Conservation (phyloP, 2,797 vertebrate species). For the Staurois parvus region DNA sequence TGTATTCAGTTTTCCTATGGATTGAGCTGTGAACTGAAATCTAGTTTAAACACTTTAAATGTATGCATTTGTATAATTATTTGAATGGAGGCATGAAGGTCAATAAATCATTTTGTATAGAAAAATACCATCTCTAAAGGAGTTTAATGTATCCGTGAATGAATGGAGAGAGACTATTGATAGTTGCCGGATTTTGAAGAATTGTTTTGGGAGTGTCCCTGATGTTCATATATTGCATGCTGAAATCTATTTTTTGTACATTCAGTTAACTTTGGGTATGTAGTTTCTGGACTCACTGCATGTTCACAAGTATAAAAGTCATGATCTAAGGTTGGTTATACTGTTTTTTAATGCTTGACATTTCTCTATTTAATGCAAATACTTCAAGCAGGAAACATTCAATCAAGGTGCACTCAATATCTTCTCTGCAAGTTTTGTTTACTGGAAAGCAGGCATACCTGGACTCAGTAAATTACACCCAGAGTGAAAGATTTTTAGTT, state of each 20-base stretch:
- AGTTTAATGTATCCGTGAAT: neutral
- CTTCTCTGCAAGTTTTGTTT: neutral
- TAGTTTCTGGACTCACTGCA: too few relatives aligned
- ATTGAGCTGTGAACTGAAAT: conserved; percentile 99
- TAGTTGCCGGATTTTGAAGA: neutral
- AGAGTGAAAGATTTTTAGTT: too few relatives aligned
- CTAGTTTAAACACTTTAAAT: conserved; percentile 98
- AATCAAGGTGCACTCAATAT: neutral
- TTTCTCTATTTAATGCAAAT: too few relatives aligned
- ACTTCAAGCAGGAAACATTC: too few relatives aligned
- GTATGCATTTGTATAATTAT: conserved; percentile 97
- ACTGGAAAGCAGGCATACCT: too few relatives aligned
- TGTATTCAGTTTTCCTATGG: conserved; percentile 94
- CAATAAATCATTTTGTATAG: conserved; percentile 99
- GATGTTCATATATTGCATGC: neutral
- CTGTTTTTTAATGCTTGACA: too few relatives aligned
- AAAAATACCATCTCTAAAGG: conserved; percentile 69
- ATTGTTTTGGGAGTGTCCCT: neutral
- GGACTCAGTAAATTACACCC: too few relatives aligned
- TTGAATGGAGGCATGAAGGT: conserved; percentile 99
- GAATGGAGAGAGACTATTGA: neutral
- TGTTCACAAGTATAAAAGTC: too few relatives aligned
- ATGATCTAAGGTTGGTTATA: too few relatives aligned
- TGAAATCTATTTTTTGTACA: too few relatives aligned
- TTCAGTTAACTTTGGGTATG: too few relatives aligned